A percentile compares a stretch with the other conserved stretches of the same genome.
Evolutionary conservation across 2,113 vertebrate genomes (phyloP).

Genomic region (Nerophis ophidion): DNA sequence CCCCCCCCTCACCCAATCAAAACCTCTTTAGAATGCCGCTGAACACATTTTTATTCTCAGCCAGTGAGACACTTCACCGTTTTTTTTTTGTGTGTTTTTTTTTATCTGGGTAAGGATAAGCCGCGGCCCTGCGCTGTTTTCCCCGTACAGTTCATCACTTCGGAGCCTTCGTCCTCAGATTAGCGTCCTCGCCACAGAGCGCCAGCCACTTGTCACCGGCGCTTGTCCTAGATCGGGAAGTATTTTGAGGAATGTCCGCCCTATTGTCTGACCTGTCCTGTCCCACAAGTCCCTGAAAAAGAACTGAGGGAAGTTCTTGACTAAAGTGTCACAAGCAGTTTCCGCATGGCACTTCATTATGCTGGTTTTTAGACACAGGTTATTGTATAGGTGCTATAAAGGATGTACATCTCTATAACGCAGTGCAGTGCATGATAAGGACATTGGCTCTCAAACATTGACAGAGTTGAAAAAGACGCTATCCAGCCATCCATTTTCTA

Average conservation of each 20-base stretch:
- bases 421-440: too few relatives aligned
- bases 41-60: conserved; percentile 67
- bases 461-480: too few relatives aligned
- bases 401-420: too few relatives aligned
- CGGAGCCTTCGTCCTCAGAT: conserved; percentile 38
- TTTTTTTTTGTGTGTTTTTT: conserved; percentile 41
- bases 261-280: conserved; percentile 32
- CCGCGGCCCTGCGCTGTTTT: conserved; percentile 16
- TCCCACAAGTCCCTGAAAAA: conserved; percentile 47
- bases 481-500: too few relatives aligned
- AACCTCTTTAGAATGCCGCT: conserved; percentile 62
- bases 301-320: neutral
- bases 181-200: conserved; percentile 48
- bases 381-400: too few relatives aligned
- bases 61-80: conserved; percentile 49
- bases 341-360: neutral
- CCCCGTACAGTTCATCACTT: conserved; percentile 41
- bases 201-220: conserved; percentile 57
- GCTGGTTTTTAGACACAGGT: neutral
- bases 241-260: conserved; percentile 66
- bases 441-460: too few relatives aligned
- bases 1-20: conserved; percentile 51
- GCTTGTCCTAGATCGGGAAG: conserved; percentile 58
- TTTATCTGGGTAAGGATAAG: conserved; percentile 35
- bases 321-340: neutral